These are phyloP conservation scores for Rhizoglyphus robini DNA, from an alignment of 1,140 invertebrate genomes.

Conservation along the genomic window DNA sequence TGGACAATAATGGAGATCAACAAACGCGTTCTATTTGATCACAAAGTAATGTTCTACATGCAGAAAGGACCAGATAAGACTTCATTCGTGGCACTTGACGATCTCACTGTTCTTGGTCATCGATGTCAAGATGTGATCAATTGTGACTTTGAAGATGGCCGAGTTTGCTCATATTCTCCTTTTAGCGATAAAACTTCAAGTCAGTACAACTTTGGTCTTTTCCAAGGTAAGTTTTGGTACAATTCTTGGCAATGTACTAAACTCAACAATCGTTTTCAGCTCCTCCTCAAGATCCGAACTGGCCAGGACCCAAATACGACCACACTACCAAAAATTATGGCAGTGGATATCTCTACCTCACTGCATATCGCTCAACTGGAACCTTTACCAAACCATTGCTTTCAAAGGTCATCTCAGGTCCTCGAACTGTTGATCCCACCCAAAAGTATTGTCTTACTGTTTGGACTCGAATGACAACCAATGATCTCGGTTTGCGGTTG, in stretches of 20 bases:
- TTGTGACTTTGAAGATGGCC: constrained; percentile 24
- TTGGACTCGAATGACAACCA: not conserved
- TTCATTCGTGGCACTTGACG: constrained; percentile 24
- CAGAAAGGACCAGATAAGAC: not conserved
- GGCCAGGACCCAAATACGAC: constrained; percentile 8
- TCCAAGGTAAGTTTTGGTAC: too few species aligned
- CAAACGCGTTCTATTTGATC: not conserved
- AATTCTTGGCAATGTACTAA: too few species aligned
- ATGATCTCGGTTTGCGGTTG: not conserved
- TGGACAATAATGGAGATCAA: not conserved
- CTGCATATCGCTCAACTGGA: not conserved
- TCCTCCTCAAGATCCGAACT: not conserved
- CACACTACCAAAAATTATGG: not conserved
- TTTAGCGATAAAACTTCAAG: not conserved
- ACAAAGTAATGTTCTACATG: not conserved
- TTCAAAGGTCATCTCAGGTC: not conserved
- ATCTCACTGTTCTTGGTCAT: constrained; percentile 21
- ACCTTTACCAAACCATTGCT: not conserved
- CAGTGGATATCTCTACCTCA: constrained; percentile 1
- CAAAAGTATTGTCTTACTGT: not conserved
- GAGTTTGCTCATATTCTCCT: not conserved
- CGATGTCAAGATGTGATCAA: not conserved
- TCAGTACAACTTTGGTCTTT: not conserved
- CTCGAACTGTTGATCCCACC: not conserved
- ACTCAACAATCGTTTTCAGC: too few species aligned